Conservation (phyloP, 2,888 invertebrate genomes). For the Drosophila niveifrons region DNA sequence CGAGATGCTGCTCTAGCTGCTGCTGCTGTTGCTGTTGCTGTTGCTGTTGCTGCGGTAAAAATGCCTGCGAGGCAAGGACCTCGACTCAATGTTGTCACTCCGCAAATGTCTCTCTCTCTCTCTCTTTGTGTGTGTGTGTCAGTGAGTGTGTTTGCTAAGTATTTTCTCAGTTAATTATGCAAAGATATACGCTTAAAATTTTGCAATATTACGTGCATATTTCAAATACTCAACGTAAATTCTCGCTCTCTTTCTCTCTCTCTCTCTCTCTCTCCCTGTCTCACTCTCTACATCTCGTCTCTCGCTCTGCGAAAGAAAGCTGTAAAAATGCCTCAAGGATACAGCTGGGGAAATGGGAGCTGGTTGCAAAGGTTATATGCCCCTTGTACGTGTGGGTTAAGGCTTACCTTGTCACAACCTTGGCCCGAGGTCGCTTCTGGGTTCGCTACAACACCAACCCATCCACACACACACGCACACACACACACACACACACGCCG, state of each 20-base stretch:
- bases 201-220: slow-evolving; percentile 81
- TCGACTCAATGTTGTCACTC: slow-evolving; percentile 27
- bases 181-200: slow-evolving; percentile 81
- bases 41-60: slow-evolving; percentile 66
- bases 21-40: slow-evolving; percentile 62
- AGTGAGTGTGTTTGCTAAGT: slow-evolving; percentile 60
- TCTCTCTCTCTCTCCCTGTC: not conserved
- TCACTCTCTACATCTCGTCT: not conserved
- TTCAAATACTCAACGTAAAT: slow-evolving; percentile 74
- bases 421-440: slow-evolving; percentile 34
- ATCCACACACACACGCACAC: not conserved
- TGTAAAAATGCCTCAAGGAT: slow-evolving; percentile 76
- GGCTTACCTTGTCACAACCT: slow-evolving; percentile 47
- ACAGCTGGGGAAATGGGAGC: slow-evolving; percentile 50
- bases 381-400: slow-evolving; percentile 51
- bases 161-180: slow-evolving; percentile 81
- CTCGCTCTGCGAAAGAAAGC: slow-evolving; percentile 55
- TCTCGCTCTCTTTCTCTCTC: slow-evolving; percentile 28
- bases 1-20: slow-evolving; percentile 63
- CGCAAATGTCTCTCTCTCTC: slow-evolving; percentile 9
- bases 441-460: not conserved
- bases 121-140: slow-evolving; percentile 13
- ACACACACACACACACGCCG: not conserved
- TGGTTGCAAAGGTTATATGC: slow-evolving; percentile 48
- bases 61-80: slow-evolving; percentile 67